Base-by-base conservation (phyloP, 2,797 vertebrate genomes). In the Eulemur rubriventer region DNA sequence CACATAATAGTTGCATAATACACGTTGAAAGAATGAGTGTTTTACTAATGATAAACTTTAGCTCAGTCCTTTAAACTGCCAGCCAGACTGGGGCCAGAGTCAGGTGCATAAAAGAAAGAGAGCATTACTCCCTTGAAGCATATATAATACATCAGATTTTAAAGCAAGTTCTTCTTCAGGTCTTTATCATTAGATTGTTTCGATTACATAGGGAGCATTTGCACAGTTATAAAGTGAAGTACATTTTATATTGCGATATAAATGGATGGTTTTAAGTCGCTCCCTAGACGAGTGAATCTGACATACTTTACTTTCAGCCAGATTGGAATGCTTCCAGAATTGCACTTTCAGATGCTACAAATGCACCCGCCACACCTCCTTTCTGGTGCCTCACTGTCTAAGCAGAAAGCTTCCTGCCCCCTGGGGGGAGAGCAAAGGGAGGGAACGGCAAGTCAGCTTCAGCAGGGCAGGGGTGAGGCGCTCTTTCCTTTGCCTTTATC, bases 121-220 rank as follows among this genome's bases (percentile, higher is more conserved):
- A 65, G 73, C n/a, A 52, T 35, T 46, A 24, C n/a, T 87, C 70
- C 81, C 59, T 92, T n/a, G 33, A 73, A 70, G n/a, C 76, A 91
- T 88, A 59, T 78, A 73, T 72, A 89, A 86, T 76, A 12, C 38
- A 82, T 70, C 14, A 17, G 30, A 65, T 69, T 80, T 72, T 80
- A 76, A 93, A 90, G 80, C 38, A 46, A 46, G 38, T 22, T 83
- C 83, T 95, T 95, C 35, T 89, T 70, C 80, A 46, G 50, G 48
- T 78, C 83, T 96, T 95, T 93, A 38, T 89, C 59, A 61, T 72
- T 57, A 67, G 33, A 35, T 30, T 70, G 63, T 87, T 97, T 92
- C 87, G 89, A 96, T 87, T 87, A 57, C 38, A 57, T 22, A 52
- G 70, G 38, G 80, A 78, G 59, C 75, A 50, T 93, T 59, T 78